A percentile compares a stretch with the other conserved stretches of the same genome.
phyloP scores from a whole-genome alignment of 2,113 vertebrate genomes.

The Buteo buteo region DNA sequence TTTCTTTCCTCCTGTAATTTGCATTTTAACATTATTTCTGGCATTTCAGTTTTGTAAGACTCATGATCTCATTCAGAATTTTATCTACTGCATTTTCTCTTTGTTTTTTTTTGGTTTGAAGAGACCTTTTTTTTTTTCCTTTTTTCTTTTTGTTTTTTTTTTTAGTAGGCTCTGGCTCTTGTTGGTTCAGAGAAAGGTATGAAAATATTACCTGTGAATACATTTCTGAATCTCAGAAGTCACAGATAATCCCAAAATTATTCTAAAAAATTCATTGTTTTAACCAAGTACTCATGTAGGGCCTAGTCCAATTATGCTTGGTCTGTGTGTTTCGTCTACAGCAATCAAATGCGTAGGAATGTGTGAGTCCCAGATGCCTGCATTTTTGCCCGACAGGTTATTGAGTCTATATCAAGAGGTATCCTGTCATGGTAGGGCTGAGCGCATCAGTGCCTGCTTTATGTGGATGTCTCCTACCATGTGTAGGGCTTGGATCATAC shows the following conservation, averaged over 20 bases:
- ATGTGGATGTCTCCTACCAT: not conserved
- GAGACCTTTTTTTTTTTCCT: too few species aligned
- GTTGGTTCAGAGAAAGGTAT: not conserved
- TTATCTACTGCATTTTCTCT: not conserved
- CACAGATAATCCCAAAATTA: not conserved
- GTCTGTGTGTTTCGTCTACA: not conserved
- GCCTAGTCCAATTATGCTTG: not conserved
- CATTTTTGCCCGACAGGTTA: not conserved
- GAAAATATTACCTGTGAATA: not conserved
- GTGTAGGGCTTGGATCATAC: not conserved
- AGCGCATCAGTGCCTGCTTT: not conserved
- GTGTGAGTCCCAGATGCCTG: not conserved
- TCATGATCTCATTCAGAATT: not conserved
- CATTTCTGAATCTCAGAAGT: not conserved
- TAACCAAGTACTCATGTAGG: not conserved
- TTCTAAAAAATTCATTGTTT: not conserved
- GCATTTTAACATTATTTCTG: not conserved
- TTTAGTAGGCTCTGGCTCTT: not conserved
- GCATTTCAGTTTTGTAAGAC: not conserved
- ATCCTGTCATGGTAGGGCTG: not conserved
- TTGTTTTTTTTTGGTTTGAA: not conserved
- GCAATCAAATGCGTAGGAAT: not conserved
- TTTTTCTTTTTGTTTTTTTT: not conserved
- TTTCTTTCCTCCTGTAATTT: not conserved
- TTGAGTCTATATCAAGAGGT: not conserved